Conservation (phyloP, 2,888 invertebrate genomes). For the Geophilus truncorum region DNA sequence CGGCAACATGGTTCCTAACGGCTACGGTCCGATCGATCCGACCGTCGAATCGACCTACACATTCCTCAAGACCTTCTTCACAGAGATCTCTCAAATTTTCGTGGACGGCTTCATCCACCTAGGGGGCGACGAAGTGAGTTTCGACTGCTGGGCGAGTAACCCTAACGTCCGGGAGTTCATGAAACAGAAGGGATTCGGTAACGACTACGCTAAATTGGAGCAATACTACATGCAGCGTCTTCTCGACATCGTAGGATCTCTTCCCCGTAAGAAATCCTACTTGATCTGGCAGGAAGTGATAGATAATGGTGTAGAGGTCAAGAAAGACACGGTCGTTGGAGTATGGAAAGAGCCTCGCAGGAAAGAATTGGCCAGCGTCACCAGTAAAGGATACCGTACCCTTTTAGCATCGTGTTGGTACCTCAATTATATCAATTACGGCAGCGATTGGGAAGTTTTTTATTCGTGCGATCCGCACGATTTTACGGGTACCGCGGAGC, state of each 20-base stretch:
- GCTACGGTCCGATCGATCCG: slow-evolving; percentile 77
- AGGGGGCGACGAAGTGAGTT: slow-evolving; percentile 87
- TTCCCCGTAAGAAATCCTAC: slow-evolving; percentile 47
- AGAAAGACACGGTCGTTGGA: slow-evolving; percentile 67
- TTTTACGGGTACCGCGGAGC: slow-evolving; percentile 48
- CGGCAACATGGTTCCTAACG: slow-evolving; percentile 51
- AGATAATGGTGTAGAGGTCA: slow-evolving; percentile 60
- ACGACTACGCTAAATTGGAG: slow-evolving; percentile 58
- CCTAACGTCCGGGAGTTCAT: slow-evolving; percentile 61
- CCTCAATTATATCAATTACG: slow-evolving; percentile 64
- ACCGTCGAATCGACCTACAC: slow-evolving; percentile 60
- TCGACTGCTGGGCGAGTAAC: slow-evolving; percentile 72
- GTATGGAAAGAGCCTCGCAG: slow-evolving; percentile 61
- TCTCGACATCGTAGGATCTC: slow-evolving; percentile 53
- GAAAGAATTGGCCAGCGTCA: slow-evolving; percentile 51
- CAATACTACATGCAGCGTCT: slow-evolving; percentile 62
- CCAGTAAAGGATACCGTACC: slow-evolving; percentile 59
- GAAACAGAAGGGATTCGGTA: slow-evolving; percentile 54
- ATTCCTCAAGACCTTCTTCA: slow-evolving; percentile 63
- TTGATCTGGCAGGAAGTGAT: slow-evolving; percentile 83
- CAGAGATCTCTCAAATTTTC: slow-evolving; percentile 66
- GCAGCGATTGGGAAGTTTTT: slow-evolving; percentile 65
- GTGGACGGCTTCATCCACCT: slow-evolving; percentile 79
- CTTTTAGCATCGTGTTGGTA: slow-evolving; percentile 84
- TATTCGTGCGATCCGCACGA: slow-evolving; percentile 49